A percentile compares a stretch with the other conserved stretches of the same genome.
Evolutionary conservation across 2,113 vertebrate genomes (phyloP).

Genomic region (Tetrax tetrax): DNA sequence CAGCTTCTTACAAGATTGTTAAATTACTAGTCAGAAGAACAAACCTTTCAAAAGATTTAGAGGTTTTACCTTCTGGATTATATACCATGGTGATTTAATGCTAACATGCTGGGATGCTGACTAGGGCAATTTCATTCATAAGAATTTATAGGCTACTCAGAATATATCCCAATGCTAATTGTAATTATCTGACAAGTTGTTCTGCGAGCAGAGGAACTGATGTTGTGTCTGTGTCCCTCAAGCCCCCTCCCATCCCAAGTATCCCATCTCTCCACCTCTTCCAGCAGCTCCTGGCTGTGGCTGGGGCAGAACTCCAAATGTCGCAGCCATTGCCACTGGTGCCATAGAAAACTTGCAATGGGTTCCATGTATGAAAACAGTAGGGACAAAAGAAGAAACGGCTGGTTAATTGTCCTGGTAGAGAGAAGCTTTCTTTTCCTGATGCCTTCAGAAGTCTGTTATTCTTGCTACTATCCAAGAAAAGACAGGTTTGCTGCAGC

Average conservation of each 20-base stretch:
- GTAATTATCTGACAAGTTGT: conserved; percentile 4
- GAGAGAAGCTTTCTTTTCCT: not conserved
- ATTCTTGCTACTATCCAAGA: not conserved
- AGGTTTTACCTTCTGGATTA: conserved; percentile 15
- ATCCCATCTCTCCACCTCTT: not conserved
- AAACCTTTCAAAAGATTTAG: conserved; percentile 27
- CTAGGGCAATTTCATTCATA: not conserved
- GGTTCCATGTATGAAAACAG: not conserved
- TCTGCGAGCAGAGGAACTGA: not conserved
- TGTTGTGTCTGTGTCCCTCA: rapidly evolving
- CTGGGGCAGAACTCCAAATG: not conserved
- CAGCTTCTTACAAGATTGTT: conserved; percentile 20
- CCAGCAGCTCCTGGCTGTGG: not conserved
- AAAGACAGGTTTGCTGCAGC: not conserved
- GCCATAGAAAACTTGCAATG: not conserved
- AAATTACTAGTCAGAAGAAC: conserved; percentile 3
- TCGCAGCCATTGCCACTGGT: not conserved
- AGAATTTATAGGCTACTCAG: not conserved
- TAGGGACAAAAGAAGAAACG: not conserved
- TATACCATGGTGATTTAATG: not conserved
- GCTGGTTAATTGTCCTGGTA: not conserved
- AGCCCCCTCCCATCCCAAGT: not conserved
- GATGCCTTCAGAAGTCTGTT: not conserved
- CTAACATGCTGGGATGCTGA: not conserved
- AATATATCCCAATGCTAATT: not conserved